Conservation (phyloP, 1,140 invertebrate species). For the Alviniconcha marisindica region DNA sequence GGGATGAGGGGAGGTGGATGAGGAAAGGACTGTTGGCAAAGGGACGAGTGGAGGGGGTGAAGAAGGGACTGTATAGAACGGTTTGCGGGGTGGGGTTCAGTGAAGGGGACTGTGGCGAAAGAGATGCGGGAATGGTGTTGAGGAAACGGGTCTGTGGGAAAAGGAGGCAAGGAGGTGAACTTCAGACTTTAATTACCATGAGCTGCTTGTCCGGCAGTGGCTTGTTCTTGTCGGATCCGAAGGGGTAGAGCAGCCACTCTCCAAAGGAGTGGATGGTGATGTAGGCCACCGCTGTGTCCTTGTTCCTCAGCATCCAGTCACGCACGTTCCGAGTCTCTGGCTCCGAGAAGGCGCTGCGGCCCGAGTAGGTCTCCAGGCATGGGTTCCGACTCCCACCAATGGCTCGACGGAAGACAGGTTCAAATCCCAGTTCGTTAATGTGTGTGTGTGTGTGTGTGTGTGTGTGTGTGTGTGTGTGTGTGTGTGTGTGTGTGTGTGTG, state of each 20-base stretch:
- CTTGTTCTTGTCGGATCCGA: conserved; percentile 69
- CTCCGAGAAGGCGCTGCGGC: conserved; percentile 91
- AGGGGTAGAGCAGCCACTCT: conserved; percentile 75
- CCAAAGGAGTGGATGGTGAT: conserved; percentile 71
- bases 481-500: conserved; percentile 3
- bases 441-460: neutral
- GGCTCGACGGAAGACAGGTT: conserved; percentile 67
- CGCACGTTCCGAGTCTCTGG: conserved; percentile 84
- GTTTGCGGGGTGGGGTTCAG: too few relatives aligned
- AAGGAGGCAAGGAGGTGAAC: too few relatives aligned
- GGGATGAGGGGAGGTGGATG: too few relatives aligned
- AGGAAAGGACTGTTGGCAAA: too few relatives aligned
- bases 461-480: neutral
- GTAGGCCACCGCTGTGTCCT: conserved; percentile 56
- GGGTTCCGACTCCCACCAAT: conserved; percentile 87
- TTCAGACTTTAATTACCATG: conserved; percentile 72
- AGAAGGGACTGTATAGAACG: too few relatives aligned
- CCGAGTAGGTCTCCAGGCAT: conserved; percentile 92
- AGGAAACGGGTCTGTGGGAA: too few relatives aligned
- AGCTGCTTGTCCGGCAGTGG: conserved; percentile 65
- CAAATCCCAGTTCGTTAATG: too few relatives aligned
- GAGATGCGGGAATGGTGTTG: too few relatives aligned
- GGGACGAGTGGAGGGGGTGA: too few relatives aligned
- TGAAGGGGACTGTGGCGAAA: too few relatives aligned
- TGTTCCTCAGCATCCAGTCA: conserved; percentile 50